Conservation (phyloP, 2,888 invertebrate species). For the Siphonodentalium dalli region DNA sequence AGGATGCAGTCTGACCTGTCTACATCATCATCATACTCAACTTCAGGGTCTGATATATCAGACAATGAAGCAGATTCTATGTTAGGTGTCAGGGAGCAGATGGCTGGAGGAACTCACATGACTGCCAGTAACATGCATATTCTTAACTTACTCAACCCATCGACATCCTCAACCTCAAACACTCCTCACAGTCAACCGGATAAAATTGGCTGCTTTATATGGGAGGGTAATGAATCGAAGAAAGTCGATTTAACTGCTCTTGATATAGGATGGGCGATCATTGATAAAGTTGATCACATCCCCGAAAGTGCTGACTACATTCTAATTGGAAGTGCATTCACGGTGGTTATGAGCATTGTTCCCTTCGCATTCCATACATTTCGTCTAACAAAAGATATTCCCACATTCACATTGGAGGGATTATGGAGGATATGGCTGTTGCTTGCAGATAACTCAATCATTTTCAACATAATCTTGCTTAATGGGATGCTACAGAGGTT, state of each 20-base stretch:
- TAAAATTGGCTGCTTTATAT: constrained; percentile 91
- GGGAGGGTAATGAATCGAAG: constrained; percentile 88
- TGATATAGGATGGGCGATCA: constrained; percentile 93
- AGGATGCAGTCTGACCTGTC: constrained; percentile 57
- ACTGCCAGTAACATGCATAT: constrained; percentile 42
- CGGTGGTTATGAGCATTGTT: constrained; percentile 47
- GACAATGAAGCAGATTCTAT: constrained; percentile 37
- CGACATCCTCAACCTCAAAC: too few relatives aligned
- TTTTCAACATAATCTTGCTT: constrained; percentile 50
- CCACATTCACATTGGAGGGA: constrained; percentile 23
- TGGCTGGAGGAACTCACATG: constrained; percentile 14
- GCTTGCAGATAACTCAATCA: constrained; percentile 36
- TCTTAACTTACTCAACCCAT: constrained; percentile 50
- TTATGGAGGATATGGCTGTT: constrained; percentile 20
- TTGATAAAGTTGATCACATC: constrained; percentile 85
- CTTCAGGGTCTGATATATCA: constrained; percentile 54
- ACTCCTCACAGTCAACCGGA: constrained; percentile 5
- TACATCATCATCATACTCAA: constrained; percentile 46
- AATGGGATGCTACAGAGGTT: constrained; percentile 64
- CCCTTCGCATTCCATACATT: constrained; percentile 56
- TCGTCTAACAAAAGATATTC: constrained; percentile 43
- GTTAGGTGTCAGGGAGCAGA: too few relatives aligned
- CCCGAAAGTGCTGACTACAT: constrained; percentile 83
- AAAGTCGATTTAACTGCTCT: constrained; percentile 92
- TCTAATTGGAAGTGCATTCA: constrained; percentile 68